phyloP scores from a whole-genome alignment of 2,113 vertebrate genomes.

The Centropristis striata region DNA sequence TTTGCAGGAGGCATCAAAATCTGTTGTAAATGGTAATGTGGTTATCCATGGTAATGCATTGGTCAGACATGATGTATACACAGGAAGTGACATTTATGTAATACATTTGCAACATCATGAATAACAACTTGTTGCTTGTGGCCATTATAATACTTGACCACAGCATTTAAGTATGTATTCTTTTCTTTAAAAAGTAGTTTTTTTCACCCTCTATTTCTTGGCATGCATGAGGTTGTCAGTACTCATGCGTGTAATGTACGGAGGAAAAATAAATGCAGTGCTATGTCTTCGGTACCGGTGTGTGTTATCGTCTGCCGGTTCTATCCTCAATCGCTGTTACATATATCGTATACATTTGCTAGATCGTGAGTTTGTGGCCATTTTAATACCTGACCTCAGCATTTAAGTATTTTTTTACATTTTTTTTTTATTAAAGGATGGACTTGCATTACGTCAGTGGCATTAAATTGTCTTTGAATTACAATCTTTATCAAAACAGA shows the following conservation, averaged over 20 bases:
- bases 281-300: conserved; percentile 85
- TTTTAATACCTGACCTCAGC: no score
- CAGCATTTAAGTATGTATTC: no score
- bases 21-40: not conserved
- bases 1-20: not conserved
- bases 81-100: not conserved
- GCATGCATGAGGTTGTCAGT: conserved; percentile 73
- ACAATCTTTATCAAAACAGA: no score
- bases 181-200: no score
- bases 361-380: no score
- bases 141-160: no score
- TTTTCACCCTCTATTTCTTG: conserved; percentile 75
- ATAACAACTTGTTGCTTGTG: no score
- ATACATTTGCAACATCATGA: not conserved
- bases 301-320: conserved; percentile 73
- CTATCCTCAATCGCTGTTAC: conserved; percentile 84
- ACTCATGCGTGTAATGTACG: conserved; percentile 77
- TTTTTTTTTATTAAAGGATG: no score
- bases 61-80: not conserved
- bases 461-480: no score
- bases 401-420: no score
- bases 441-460: no score
- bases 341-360: no score
- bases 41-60: not conserved
- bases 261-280: conserved; percentile 79